Evolutionary conservation across 1,140 invertebrate species (phyloP).

Genomic region (Episyrphus balteatus): DNA sequence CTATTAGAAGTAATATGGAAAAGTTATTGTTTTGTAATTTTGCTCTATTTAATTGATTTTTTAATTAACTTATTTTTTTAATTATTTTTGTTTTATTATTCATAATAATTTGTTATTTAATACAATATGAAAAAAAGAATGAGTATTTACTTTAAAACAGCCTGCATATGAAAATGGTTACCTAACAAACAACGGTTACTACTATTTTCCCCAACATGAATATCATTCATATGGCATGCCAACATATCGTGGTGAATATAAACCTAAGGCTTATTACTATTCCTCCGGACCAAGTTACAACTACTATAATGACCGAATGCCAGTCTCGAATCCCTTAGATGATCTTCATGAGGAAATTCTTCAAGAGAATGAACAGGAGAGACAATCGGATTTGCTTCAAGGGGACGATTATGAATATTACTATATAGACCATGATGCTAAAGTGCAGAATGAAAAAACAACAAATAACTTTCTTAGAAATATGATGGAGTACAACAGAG

Average conservation of each 20-base stretch:
- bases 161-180: neutral
- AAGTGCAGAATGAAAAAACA: conserved; percentile 20
- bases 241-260: conserved; percentile 9
- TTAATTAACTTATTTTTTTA: too few relatives aligned
- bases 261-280: conserved; percentile 8
- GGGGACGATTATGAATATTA: conserved; percentile 6
- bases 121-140: too few relatives aligned
- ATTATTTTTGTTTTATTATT: too few relatives aligned
- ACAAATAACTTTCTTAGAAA: conserved; percentile 36
- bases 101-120: too few relatives aligned
- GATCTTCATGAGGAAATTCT: conserved; percentile 10
- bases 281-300: conserved; percentile 6
- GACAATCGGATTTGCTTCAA: conserved; percentile 9
- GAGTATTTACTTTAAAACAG: too few relatives aligned
- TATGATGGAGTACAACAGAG: conserved; percentile 38
- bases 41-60: too few relatives aligned
- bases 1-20: too few relatives aligned
- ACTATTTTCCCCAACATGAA: conserved; percentile 5
- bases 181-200: conserved; percentile 2
- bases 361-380: conserved; percentile 33
- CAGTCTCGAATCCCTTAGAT: conserved; percentile 17
- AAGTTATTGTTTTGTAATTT: too few relatives aligned
- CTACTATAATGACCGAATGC: conserved; percentile 17
- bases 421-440: conserved; percentile 36
- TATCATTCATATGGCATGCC: conserved; percentile 6